Conservation (phyloP, 2,888 invertebrate species). For the Macrophya annulata region DNA sequence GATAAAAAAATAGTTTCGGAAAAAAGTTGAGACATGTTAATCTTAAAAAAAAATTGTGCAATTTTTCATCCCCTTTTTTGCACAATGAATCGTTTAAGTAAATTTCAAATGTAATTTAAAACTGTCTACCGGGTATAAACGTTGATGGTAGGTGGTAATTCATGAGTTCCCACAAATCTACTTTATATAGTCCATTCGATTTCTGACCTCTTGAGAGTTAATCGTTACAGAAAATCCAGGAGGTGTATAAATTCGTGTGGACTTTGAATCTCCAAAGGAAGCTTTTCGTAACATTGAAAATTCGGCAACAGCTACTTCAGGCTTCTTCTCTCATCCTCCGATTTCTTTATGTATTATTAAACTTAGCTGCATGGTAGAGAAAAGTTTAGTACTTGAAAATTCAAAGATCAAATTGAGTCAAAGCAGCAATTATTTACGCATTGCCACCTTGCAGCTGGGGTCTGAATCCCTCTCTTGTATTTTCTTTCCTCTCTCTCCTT, state of each 20-base stretch:
- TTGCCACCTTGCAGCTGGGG: slow-evolving; percentile 65
- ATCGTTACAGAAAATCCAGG: slow-evolving; percentile 23
- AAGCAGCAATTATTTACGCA: slow-evolving; percentile 69
- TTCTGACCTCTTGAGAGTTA: slow-evolving; percentile 21
- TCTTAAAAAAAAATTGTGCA: too few species aligned
- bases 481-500: not conserved
- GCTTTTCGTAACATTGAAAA: not conserved
- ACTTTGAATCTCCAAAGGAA: not conserved
- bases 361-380: not conserved
- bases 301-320: not conserved
- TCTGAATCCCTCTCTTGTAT: not conserved
- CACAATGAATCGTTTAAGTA: too few species aligned
- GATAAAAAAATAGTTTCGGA: not conserved
- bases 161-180: slow-evolving; percentile 28
- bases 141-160: not conserved
- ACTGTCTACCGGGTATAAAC: not conserved
- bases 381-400: slow-evolving; percentile 40
- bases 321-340: slow-evolving; percentile 20
- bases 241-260: not conserved
- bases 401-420: slow-evolving; percentile 64
- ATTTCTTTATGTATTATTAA: not conserved
- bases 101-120: not conserved
- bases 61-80: too few species aligned
- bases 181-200: slow-evolving; percentile 24
- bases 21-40: too few species aligned